Base-by-base conservation (phyloP, 2,113 vertebrate species). In the Erythrocercus mccallii region DNA sequence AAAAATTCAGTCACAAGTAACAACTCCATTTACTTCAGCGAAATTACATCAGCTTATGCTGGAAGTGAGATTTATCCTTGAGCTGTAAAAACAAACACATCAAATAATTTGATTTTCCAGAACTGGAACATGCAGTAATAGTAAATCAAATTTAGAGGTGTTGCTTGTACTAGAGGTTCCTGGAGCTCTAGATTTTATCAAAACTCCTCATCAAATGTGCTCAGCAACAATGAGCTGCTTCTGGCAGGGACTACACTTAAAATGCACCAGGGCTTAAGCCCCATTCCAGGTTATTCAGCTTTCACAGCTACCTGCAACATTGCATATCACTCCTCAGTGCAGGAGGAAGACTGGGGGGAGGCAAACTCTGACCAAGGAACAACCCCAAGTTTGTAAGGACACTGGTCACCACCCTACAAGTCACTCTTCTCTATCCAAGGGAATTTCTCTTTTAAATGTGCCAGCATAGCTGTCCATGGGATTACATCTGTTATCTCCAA, bases 81-180 rank as follows among this genome's bases (percentile, higher is more conserved):
- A 88, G 53, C 40, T 88, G 56, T 61, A 84, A 86, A 95, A 95
- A 81, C 37, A 93, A 71, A 60, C 37, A 74, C 15, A 47, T 21
- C 69, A 68, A 88, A 88, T 92, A 86, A 96, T 88, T 81, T 84
- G 72, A 88, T 92, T 86, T 90, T 83, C 76, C 76, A 78, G 44
- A 91, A 90, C 48, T 35, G 64, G 54, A 57, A 90, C 37, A 24
- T 10, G 33, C 51, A 86, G 33, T 79, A 86, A 62, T 56, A 57
- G 53, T 24, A 88, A 83, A 88, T 90, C 54, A 44, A 81, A 71
- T 90, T 86, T 76, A 92, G 65, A 94, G 35, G 72, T 56, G 72
- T 40, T 74, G 28, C 53, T 94, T 83, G 56, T 18, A 27, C 33
- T 81, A 42, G 56, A 70, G 42, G 64, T 56, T 85, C 38, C 64